phyloP scores from a whole-genome alignment of 2,797 vertebrate species.

The Sorex maritimensis region DNA sequence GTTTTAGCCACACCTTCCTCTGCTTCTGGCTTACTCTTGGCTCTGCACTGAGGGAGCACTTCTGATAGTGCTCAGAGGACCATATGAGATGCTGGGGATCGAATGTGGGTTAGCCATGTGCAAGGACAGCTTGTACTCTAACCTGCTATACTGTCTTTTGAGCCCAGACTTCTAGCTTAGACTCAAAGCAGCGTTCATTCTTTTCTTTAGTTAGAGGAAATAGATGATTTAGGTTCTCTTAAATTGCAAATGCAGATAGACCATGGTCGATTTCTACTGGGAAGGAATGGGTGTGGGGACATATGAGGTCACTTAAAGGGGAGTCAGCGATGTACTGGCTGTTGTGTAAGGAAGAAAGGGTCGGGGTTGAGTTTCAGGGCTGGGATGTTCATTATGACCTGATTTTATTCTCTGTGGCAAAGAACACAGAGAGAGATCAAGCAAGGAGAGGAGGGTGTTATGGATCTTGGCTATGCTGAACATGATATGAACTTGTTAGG shows the following conservation, averaged over 20 bases:
- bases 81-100: no score
- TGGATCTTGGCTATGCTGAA: not conserved
- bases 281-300: not conserved
- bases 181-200: not conserved
- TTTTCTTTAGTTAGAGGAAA: not conserved
- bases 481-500: not conserved
- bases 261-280: not conserved
- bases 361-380: not conserved
- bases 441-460: not conserved
- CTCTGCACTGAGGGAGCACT: no score
- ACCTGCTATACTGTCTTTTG: no score
- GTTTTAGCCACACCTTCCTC: no score
- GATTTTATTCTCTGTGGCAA: not conserved
- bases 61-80: no score
- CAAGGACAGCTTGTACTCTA: no score
- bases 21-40: no score
- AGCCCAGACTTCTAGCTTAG: not conserved
- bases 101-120: no score
- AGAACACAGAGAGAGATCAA: not conserved
- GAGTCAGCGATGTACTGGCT: not conserved
- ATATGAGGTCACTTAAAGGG: not conserved
- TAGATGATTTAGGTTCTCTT: not conserved
- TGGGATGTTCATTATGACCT: not conserved
- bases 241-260: not conserved
- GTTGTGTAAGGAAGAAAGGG: not conserved